Percentiles rank a stretch among this genome's conserved stretches.
Evolutionary conservation across 2,113 vertebrate species (phyloP).

Genomic region (Euleptes europaea): DNA sequence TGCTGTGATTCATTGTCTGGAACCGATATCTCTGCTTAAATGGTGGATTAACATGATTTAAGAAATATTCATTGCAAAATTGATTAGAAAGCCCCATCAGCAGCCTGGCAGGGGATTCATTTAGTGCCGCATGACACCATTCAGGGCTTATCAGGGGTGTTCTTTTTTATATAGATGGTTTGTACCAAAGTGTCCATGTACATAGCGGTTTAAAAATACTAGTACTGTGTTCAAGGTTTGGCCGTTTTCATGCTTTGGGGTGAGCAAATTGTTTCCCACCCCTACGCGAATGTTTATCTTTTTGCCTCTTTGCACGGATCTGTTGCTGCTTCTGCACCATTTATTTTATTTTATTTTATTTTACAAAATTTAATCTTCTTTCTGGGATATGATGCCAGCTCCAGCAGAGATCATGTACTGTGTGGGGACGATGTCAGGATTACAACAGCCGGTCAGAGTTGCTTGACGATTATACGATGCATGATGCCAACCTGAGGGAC

Average conservation of each 20-base stretch:
- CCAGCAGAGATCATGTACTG: no score
- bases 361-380: no score
- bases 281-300: no score
- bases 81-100: slow-evolving; percentile 70
- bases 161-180: slow-evolving; percentile 48
- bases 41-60: slow-evolving; percentile 68
- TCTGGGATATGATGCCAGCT: no score
- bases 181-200: slow-evolving; percentile 52
- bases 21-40: slow-evolving; percentile 63
- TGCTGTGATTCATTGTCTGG: slow-evolving; percentile 65
- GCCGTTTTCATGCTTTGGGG: not conserved
- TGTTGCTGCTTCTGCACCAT: no score
- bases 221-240: not conserved
- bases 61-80: slow-evolving; percentile 69
- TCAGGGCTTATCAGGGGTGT: slow-evolving; percentile 40
- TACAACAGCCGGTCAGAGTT: no score
- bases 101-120: slow-evolving; percentile 59
- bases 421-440: no score
- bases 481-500: no score
- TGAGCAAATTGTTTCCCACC: not conserved
- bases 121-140: slow-evolving; percentile 50
- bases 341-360: no score
- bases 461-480: no score
- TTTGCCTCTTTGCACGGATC: no score
- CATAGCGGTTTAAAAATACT: slow-evolving; percentile 21